These are phyloP conservation scores for Hirudinaria manillensis DNA, from an alignment of 2,888 invertebrate genomes.

Conservation along the genomic window DNA sequence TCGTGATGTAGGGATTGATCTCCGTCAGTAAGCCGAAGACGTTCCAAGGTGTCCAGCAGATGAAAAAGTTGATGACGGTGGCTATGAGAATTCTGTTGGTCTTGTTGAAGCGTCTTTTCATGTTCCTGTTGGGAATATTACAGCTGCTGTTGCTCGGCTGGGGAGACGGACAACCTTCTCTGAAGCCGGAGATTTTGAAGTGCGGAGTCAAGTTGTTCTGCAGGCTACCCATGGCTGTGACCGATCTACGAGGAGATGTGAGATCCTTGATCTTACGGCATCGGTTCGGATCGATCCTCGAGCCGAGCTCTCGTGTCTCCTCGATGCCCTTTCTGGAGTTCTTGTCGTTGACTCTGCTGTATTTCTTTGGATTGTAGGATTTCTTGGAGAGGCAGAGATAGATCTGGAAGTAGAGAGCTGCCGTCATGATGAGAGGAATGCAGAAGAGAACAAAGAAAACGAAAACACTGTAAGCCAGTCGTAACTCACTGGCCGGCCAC, in stretches of 20 bases:
- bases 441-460: conserved; percentile 41
- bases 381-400: conserved; percentile 31
- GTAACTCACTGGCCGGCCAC: conserved; percentile 42
- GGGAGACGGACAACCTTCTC: neutral
- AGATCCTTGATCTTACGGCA: neutral
- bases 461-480: conserved; percentile 35
- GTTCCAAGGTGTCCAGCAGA: conserved; percentile 52
- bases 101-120: conserved; percentile 41
- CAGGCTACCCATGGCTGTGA: neutral
- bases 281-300: neutral
- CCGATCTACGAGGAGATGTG: neutral
- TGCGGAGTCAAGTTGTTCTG: neutral
- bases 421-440: conserved; percentile 39
- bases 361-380: conserved; percentile 18
- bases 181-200: neutral
- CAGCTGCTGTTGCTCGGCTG: neutral
- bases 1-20: conserved; percentile 40
- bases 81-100: conserved; percentile 50
- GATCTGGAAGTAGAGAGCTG: conserved; percentile 38
- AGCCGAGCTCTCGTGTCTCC: neutral
- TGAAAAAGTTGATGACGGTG: conserved; percentile 49
- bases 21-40: conserved; percentile 47
- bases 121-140: conserved; percentile 1
- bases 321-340: neutral
- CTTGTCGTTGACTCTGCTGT: neutral